Evolutionary conservation across 1,140 invertebrate genomes (phyloP).

Genomic region (Heliconius eleuchia): DNA sequence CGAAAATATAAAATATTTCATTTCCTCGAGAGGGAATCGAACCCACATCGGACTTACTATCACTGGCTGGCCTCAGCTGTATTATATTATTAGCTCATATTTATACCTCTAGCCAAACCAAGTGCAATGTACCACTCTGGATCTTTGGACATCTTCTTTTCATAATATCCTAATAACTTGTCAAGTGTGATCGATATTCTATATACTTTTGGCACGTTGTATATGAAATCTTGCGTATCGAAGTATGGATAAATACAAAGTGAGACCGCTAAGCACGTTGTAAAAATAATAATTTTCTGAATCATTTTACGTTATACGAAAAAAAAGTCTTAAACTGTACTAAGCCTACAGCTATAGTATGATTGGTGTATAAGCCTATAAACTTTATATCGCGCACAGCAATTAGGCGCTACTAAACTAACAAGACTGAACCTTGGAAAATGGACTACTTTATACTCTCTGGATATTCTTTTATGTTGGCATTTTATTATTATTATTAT

Average conservation of each 20-base stretch:
- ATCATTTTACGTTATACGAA: conserved; percentile 53
- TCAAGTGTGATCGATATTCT: conserved; percentile 70
- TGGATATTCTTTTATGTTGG: background rate
- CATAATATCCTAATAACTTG: conserved; percentile 69
- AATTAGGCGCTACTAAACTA: conserved; percentile 24
- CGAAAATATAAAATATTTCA: too few relatives aligned
- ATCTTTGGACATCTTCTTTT: conserved; percentile 73
- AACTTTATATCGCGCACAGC: conserved; percentile 28
- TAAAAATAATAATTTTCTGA: conserved; percentile 51
- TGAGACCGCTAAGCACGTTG: conserved; percentile 34
- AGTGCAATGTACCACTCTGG: conserved; percentile 74
- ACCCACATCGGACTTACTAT: too few relatives aligned
- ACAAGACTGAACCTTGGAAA: background rate
- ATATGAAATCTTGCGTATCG: conserved; percentile 75
- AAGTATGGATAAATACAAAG: conserved; percentile 70
- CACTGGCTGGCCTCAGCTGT: too few relatives aligned
- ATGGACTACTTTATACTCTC: background rate
- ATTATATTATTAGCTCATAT: background rate
- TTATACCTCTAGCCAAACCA: conserved; percentile 65
- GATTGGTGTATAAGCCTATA: conserved; percentile 49
- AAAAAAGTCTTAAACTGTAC: conserved; percentile 28
- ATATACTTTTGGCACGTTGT: conserved; percentile 74
- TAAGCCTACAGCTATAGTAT: conserved; percentile 50
- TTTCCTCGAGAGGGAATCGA: too few relatives aligned
- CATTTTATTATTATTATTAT: background rate